phyloP scores from a whole-genome alignment of 2,113 vertebrate species.

The Chionomys nivalis region DNA sequence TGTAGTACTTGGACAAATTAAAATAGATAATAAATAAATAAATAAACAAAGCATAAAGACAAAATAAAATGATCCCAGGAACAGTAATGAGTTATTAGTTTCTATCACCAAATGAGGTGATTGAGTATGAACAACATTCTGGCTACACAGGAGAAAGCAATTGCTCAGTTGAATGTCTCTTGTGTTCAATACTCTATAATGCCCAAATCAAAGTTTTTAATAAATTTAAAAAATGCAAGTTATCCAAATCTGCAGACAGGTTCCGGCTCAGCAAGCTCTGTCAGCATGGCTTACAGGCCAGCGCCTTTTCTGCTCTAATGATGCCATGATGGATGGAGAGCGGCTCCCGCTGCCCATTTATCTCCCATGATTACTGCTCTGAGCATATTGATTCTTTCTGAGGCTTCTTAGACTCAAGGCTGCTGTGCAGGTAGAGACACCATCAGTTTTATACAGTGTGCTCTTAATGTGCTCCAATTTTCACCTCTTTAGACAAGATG shows the following conservation, averaged over 20 bases:
- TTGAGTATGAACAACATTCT: not conserved
- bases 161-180: not conserved
- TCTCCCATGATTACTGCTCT: slow-evolving; percentile 56
- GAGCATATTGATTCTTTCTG: slow-evolving; percentile 74
- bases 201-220: slow-evolving; percentile 73
- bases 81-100: not conserved
- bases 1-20: not conserved
- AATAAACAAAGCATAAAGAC: not conserved
- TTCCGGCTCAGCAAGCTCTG: slow-evolving; percentile 63
- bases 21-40: not conserved
- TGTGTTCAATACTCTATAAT: slow-evolving; percentile 46
- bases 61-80: not conserved
- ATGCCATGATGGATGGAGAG: slow-evolving; percentile 61
- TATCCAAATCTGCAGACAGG: slow-evolving; percentile 45
- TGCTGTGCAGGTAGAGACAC: slow-evolving; percentile 29
- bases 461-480: slow-evolving; percentile 39
- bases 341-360: slow-evolving; percentile 57
- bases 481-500: slow-evolving; percentile 25
- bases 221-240: slow-evolving; percentile 65
- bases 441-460: slow-evolving; percentile 56
- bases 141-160: not conserved
- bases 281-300: slow-evolving; percentile 46
- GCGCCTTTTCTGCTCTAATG: slow-evolving; percentile 39
- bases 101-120: not conserved
- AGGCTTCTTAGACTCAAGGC: slow-evolving; percentile 44